Base-by-base conservation (phyloP, 1,140 invertebrate genomes). In the Drosophila novamexicana region DNA sequence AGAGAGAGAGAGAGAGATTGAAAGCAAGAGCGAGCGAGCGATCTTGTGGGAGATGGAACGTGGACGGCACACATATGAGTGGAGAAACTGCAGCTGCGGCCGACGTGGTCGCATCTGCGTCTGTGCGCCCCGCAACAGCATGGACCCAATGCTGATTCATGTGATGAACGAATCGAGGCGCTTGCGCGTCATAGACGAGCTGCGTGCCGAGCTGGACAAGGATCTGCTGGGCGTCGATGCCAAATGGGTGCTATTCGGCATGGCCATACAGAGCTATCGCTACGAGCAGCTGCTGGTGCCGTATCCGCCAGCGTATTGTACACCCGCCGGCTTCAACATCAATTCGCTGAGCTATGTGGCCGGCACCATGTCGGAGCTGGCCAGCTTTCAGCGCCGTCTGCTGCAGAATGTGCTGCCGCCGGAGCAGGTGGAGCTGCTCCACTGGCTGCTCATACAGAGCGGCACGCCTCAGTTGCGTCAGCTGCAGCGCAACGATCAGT, bases 381-480 rank as follows among this genome's bases (percentile, higher is more conserved):
- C 2, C 0, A n/a, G 9, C 2, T 40, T 65, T 16, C 37, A 58
- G 36, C 54, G 39, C 1, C n/a, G 32, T 3, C n/a, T 72, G 37
- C 32, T 42, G 37, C 16, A 54, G 14, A 56, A 49, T 4, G 9
- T 32, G 10, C 8, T 57, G 18, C 37, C 68, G 3, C 6, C 44
- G 22, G 36, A 44, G 3, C 53, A 65, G 34, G 9, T 57, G 0
- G n/a, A 29, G 18, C 39, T 71, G 44, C 14, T 71, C 7, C 45
- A 71, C 18, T 71, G 68, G 68, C 45, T 71, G 61, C 53, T 64
- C 6, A 7, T 71, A 0, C 16, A 71, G 16, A 64, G 68, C 45
- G 12, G 16, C 7, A 64, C 40, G 29, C 68, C 68, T 8, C 34
- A 32, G 6, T 6, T 71, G 18, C 18, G 37, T 1, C 44, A 40